phyloP scores from a whole-genome alignment of 2,113 vertebrate species.

The Tor tambroides region DNA sequence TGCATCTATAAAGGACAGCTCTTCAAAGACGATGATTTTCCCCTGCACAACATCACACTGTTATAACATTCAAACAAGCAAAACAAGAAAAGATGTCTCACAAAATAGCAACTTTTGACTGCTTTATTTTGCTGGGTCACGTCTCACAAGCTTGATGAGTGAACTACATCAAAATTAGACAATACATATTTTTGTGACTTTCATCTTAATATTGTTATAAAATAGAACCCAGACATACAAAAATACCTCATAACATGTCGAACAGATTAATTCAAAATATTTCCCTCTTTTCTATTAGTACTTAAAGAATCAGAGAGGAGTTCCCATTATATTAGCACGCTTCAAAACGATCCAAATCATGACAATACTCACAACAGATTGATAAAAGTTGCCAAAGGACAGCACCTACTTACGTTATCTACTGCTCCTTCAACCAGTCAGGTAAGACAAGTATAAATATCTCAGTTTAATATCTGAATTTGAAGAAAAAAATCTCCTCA shows the following conservation, averaged over 20 bases:
- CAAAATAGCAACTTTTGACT: too few species aligned
- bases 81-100: not conserved
- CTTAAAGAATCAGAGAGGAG: not conserved
- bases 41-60: not conserved
- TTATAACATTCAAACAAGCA: not conserved
- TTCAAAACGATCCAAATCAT: not conserved
- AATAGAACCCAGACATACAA: not conserved
- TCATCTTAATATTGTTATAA: not conserved
- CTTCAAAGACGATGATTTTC: not conserved
- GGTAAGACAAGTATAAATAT: not conserved
- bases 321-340: not conserved
- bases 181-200: not conserved
- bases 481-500: constrained; percentile 19
- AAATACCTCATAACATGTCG: not conserved
- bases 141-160: too few species aligned
- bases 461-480: not conserved
- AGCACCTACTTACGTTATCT: constrained; percentile 2
- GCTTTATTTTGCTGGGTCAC: too few species aligned
- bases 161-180: not conserved
- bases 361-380: not conserved
- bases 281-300: not conserved
- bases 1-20: not conserved
- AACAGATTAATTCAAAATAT: not conserved
- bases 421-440: not conserved
- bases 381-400: not conserved